Evolutionary conservation across 2,888 invertebrate species (phyloP).

Genomic region (Fabriciana adippe): DNA sequence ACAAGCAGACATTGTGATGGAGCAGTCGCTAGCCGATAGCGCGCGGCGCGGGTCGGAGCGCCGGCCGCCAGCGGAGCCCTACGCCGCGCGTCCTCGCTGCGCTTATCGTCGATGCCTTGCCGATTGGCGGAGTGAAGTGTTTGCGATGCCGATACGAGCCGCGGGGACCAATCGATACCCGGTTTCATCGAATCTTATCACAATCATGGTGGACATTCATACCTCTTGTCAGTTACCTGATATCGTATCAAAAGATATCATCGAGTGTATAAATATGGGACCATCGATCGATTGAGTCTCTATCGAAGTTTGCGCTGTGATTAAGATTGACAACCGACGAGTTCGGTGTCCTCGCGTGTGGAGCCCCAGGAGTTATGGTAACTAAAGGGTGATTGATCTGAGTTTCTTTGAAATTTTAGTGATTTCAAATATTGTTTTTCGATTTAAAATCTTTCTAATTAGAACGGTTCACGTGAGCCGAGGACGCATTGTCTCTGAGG

Average conservation of each 20-base stretch:
- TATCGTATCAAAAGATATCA: slow-evolving; percentile 79
- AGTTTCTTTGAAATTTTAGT: slow-evolving; percentile 21
- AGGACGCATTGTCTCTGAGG: not conserved
- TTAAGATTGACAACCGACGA: slow-evolving; percentile 60
- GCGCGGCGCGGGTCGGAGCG: slow-evolving; percentile 51
- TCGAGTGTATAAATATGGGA: slow-evolving; percentile 81
- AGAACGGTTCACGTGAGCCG: slow-evolving; percentile 24
- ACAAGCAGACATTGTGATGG: slow-evolving; percentile 63
- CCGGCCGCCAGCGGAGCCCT: slow-evolving; percentile 43
- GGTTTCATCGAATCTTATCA: slow-evolving; percentile 74
- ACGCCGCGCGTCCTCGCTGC: slow-evolving; percentile 39
- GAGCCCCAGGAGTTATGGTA: slow-evolving; percentile 37
- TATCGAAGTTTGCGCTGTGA: slow-evolving; percentile 75
- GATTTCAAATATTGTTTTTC: slow-evolving; percentile 10
- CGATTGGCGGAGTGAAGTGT: slow-evolving; percentile 78
- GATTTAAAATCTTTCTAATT: not conserved
- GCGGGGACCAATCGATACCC: slow-evolving; percentile 77
- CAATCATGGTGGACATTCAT: slow-evolving; percentile 76
- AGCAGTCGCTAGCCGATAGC: slow-evolving; percentile 64
- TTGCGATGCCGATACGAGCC: slow-evolving; percentile 69
- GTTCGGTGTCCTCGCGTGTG: slow-evolving; percentile 21
- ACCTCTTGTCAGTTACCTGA: slow-evolving; percentile 74
- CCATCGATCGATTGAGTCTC: slow-evolving; percentile 81
- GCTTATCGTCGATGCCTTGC: slow-evolving; percentile 67
- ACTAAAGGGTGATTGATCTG: slow-evolving; percentile 33